Percentiles rank a stretch among this genome's conserved stretches.
Evolutionary conservation across 2,113 vertebrate genomes (phyloP).

Genomic region (Phaethon lepturus): DNA sequence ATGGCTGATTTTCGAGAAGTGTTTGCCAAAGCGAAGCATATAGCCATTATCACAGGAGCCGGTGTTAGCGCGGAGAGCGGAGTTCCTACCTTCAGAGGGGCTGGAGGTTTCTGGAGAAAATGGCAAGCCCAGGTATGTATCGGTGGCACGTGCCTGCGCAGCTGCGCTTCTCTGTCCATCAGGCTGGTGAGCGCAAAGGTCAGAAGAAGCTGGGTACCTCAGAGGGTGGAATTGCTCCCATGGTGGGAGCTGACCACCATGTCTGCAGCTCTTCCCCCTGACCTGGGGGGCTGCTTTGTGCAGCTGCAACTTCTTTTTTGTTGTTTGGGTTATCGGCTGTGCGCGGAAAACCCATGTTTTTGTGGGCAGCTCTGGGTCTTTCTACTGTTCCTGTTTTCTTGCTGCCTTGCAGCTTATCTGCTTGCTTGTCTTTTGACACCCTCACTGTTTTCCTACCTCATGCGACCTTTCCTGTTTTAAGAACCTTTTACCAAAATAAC

Average conservation of each 20-base stretch:
- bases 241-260: not conserved
- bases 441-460: accelerated
- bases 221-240: not conserved
- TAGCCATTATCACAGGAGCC: constrained; percentile 91
- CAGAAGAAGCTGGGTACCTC: not conserved
- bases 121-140: constrained; percentile 90
- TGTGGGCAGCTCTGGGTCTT: not conserved
- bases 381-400: not conserved
- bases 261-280: accelerated
- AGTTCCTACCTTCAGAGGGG: constrained; percentile 90
- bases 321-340: not conserved
- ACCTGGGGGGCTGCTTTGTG: not conserved
- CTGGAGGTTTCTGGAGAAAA: constrained; percentile 91
- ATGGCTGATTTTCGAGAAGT: constrained; percentile 88
- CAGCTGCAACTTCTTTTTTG: not conserved
- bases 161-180: accelerated
- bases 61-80: constrained; percentile 93
- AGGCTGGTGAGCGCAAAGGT: accelerated
- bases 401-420: not conserved
- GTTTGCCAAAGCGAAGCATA: constrained; percentile 91
- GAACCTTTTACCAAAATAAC: not conserved
- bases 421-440: not conserved
- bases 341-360: not conserved
- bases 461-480: not conserved
- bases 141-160: accelerated